Percentiles rank a stretch among this genome's conserved stretches.
Evolutionary conservation across 2,797 vertebrate species (phyloP).

Genomic region (Pempheris klunzingeri): DNA sequence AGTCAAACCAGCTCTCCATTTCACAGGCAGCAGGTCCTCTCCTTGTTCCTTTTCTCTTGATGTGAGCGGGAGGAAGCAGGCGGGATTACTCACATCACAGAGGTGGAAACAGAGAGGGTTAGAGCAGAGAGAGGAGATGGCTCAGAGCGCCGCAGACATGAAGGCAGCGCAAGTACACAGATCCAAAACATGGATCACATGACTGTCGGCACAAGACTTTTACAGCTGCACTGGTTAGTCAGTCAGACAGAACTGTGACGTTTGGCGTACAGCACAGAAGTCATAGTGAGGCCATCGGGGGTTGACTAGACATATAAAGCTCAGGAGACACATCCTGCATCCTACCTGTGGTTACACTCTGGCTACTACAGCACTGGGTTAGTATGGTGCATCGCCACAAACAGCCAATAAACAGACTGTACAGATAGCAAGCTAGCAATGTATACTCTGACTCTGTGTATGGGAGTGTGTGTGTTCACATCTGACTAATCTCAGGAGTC

Average conservation of each 20-base stretch:
- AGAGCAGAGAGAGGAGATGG: constrained; percentile 24
- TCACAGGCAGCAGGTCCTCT: constrained; percentile 43
- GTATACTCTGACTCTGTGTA: too few species aligned
- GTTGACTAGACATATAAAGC: background rate
- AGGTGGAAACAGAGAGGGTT: constrained; percentile 36
- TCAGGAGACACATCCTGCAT: background rate
- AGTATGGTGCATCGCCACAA: background rate
- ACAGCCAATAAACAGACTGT: background rate
- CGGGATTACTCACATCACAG: constrained; percentile 62
- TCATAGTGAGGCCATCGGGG: background rate
- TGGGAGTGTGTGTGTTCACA: background rate
- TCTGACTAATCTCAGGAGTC: background rate
- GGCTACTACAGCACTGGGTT: background rate
- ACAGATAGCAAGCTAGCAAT: background rate
- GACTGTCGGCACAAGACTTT: constrained; percentile 7
- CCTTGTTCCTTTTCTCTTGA: constrained; percentile 23
- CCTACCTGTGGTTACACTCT: background rate
- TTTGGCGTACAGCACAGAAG: background rate
- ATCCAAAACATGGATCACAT: constrained; percentile 38
- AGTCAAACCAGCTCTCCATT: constrained; percentile 45
- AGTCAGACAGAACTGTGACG: background rate
- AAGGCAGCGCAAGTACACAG: constrained; percentile 1
- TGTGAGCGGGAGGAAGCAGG: constrained; percentile 27
- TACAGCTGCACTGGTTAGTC: background rate
- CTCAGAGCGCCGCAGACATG: constrained; percentile 12